These are phyloP conservation scores for cat (Felis catus) DNA, from an alignment of 2,113 vertebrate species.

Conservation along the genomic window F.catus_Fca126_mat1.0 CM031427.1:9331001-9331500, in stretches of 20 bases:
- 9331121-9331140: not conserved
- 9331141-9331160: not conserved
- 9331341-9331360: not conserved
- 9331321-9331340: not conserved
- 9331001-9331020: not conserved
- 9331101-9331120: not conserved
- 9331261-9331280: not conserved
- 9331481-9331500: not conserved
- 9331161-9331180: too few species aligned
- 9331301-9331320: not conserved
- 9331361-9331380: not conserved
- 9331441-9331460: not conserved
- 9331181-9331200: not conserved
- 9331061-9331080: not conserved
- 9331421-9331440: not conserved
- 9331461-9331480: not conserved
- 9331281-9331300: not conserved
- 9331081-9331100: not conserved
- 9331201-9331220: not conserved
- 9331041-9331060: not conserved
- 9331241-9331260: not conserved
- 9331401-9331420: not conserved
- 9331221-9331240: not conserved
- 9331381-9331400: too few species aligned
- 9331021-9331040: not conserved